Conservation (phyloP, 2,797 vertebrate species). For the Synanceia verrucosa region DNA sequence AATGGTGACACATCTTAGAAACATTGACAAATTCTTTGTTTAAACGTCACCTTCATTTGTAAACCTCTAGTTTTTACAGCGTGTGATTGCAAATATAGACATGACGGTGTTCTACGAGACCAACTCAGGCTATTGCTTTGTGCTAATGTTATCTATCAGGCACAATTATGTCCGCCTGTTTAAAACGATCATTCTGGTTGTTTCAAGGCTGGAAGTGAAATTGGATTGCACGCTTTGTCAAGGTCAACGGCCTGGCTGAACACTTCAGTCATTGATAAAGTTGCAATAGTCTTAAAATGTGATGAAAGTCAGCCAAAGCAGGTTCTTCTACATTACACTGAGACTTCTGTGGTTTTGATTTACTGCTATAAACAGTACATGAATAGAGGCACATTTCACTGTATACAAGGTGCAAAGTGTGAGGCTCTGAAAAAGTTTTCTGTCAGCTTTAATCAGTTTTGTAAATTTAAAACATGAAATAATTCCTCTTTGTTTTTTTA, state of each 20-base stretch:
- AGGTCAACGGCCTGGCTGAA: slow-evolving; percentile 20
- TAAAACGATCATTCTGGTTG: slow-evolving; percentile 22
- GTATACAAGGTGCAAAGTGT: background rate
- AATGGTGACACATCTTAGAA: slow-evolving; percentile 48
- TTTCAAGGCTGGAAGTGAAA: slow-evolving; percentile 19
- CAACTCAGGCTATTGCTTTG: slow-evolving; percentile 8
- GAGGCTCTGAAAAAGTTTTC: background rate
- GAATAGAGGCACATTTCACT: background rate
- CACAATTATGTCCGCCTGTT: slow-evolving; percentile 23
- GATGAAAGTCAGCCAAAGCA: background rate
- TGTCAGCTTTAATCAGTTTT: background rate
- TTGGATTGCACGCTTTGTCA: slow-evolving; percentile 32
- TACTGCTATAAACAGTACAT: background rate
- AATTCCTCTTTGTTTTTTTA: background rate
- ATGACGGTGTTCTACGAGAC: background rate
- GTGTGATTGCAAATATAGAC: slow-evolving; percentile 11
- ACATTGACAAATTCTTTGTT: slow-evolving; percentile 40
- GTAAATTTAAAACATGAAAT: background rate
- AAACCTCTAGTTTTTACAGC: slow-evolving; percentile 16
- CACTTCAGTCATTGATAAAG: slow-evolving; percentile 6
- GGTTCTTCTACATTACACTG: background rate
- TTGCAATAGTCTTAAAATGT: slow-evolving; percentile 18
- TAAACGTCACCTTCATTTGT: slow-evolving; percentile 55
- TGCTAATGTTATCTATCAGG: slow-evolving; percentile 13
- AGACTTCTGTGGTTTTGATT: slow-evolving; percentile 4